Base-by-base conservation (phyloP, 2,113 vertebrate species). In the Hassar affinis region DNA sequence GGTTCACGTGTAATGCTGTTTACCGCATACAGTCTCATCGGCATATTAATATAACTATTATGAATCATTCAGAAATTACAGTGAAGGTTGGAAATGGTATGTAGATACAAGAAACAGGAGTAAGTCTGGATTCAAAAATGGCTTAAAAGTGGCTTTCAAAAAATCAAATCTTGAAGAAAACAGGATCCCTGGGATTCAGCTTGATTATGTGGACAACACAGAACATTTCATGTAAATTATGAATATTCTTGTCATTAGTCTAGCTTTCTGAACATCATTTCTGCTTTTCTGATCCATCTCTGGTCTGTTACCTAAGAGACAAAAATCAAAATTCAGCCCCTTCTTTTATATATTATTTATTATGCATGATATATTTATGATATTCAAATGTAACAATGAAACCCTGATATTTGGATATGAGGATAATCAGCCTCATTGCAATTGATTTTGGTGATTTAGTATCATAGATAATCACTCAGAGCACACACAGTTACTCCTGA, bases 231-330 rank as follows among this genome's bases (percentile, higher is more conserved):
- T n/a, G 15, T 35, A 22, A 25, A 51, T 64, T 45, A 27, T 49
- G 12, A n/a, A 38, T 25, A n/a, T 35, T 51, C 12, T 18, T 6
- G 49, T 61, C 51, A 25, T 75, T 11, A 22, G 18, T 66, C 42
- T 25, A 15, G 38, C 56, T 83, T 79, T 49, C 42, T 71, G 62
- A 57, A 33, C 42, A 52, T 74, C 6, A 77, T 20, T 11, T 38
- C 68, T 38, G 57, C 76, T 54, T 33, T 80, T 42, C 47, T 52
- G 25, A 38, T 66, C 38, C 20, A 59, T 78, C 64, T 81, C 80
- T 78, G 51, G 51, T 45, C 68, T 62, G 35, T 57, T 54, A 74
- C n/a, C 35, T 52, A 74, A 42, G 35, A 51, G 18, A 20, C 38
- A 35, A 22, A 61, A 59, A 54, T 57, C 62, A 18, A 68, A 42